Conservation (phyloP, 2,113 vertebrate genomes). For the Oenanthe melanoleuca region DNA sequence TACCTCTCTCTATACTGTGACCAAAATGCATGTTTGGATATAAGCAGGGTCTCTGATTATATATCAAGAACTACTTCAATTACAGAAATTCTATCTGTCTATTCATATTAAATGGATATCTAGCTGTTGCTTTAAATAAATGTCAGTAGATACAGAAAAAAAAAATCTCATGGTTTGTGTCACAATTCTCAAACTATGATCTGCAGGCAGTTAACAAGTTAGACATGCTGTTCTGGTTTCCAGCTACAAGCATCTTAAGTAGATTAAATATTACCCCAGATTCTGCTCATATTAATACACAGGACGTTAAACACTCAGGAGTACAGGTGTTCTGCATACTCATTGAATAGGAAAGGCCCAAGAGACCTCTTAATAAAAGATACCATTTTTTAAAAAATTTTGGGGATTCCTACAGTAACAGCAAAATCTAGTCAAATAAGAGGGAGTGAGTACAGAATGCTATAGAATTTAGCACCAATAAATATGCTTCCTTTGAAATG, state of each 20-base stretch:
- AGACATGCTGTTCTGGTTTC: not conserved
- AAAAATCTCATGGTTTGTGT: not conserved
- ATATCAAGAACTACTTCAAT: not conserved
- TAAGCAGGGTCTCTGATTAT: not conserved
- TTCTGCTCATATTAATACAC: not conserved
- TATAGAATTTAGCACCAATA: conserved; percentile 60
- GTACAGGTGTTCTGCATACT: conserved; percentile 22
- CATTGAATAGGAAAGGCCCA: not conserved
- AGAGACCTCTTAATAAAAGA: not conserved
- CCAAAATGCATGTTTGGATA: not conserved
- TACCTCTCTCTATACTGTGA: not conserved
- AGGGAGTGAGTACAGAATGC: conserved; percentile 10
- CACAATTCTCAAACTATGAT: not conserved
- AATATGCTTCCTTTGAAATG: conserved; percentile 73
- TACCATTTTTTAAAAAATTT: not conserved
- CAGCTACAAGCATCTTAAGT: conserved; percentile 1
- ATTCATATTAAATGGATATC: not conserved
- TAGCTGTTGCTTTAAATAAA: not conserved
- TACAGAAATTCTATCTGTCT: not conserved
- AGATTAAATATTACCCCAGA: not conserved
- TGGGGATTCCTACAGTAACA: not conserved
- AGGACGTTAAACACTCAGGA: not conserved
- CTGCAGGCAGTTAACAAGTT: not conserved
- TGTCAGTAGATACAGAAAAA: not conserved
- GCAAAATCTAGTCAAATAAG: conserved; percentile 39